Evolutionary conservation across 2,888 invertebrate species (phyloP).

Genomic region (Chrysolina oricalcia): DNA sequence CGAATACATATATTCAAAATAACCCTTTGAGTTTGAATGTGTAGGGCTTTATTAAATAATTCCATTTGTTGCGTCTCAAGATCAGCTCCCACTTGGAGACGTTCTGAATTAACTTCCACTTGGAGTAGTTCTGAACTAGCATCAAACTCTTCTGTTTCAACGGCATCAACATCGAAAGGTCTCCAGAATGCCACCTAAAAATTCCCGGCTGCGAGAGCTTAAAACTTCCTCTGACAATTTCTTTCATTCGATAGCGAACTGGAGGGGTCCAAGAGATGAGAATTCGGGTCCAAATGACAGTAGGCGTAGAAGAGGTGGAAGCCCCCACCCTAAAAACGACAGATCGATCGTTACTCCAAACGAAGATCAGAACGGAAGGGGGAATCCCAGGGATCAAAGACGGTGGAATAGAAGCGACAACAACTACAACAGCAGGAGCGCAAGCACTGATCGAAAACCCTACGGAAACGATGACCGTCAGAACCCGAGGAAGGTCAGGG

Average conservation of each 20-base stretch:
- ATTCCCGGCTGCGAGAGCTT: too few species aligned
- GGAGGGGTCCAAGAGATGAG: neutral
- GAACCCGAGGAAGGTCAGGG: slow-evolving; percentile 8
- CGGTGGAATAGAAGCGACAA: neutral
- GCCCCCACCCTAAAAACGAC: neutral
- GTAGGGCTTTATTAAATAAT: too few species aligned
- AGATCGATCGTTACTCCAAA: neutral
- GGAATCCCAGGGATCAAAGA: neutral
- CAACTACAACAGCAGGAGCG: neutral
- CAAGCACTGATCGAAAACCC: neutral
- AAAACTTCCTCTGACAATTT: neutral
- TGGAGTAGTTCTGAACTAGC: too few species aligned
- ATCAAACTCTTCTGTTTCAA: too few species aligned
- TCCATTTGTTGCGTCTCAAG: too few species aligned
- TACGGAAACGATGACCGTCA: neutral
- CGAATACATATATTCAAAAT: too few species aligned
- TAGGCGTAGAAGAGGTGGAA: neutral
- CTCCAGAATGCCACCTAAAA: too few species aligned
- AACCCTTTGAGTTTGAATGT: too few species aligned
- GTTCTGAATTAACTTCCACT: too few species aligned
- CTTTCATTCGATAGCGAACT: neutral
- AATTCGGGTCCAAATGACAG: neutral
- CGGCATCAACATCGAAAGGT: too few species aligned
- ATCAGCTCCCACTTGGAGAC: too few species aligned
- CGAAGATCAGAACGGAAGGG: neutral